Percentiles rank a stretch among this genome's conserved stretches.
phyloP scores from a whole-genome alignment of 2,113 vertebrate genomes.

The Hemicordylus capensis region DNA sequence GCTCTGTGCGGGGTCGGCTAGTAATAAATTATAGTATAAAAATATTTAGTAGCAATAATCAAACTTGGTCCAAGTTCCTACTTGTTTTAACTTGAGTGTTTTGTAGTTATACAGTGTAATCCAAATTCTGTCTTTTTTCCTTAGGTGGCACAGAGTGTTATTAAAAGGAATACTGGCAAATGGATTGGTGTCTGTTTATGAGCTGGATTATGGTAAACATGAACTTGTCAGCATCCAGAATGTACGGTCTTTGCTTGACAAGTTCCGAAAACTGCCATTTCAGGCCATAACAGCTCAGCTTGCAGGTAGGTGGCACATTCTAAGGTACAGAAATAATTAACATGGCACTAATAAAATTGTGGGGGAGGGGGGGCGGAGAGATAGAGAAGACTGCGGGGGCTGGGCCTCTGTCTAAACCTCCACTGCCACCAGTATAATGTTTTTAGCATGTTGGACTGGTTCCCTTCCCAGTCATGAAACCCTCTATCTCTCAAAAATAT shows the following conservation, averaged over 20 bases:
- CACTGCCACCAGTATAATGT: no score
- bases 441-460: no score
- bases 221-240: constrained; percentile 82
- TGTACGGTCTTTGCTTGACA: constrained; percentile 81
- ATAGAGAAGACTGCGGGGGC: no score
- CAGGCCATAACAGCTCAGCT: constrained; percentile 90
- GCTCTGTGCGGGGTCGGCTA: no score
- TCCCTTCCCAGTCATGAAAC: no score
- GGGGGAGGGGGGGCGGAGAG: no score
- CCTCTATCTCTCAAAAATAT: no score
- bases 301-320: constrained; percentile 79
- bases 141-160: constrained; percentile 91
- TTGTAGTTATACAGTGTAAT: not conserved
- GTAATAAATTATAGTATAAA: no score
- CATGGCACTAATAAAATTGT: not conserved
- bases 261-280: constrained; percentile 90
- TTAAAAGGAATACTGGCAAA: constrained; percentile 88
- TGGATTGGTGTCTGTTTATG: constrained; percentile 87
- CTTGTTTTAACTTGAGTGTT: not conserved
- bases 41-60: not conserved
- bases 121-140: constrained; percentile 7
- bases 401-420: no score
- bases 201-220: constrained; percentile 91
- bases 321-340: not conserved
- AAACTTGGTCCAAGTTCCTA: not conserved